Conservation (phyloP, 37 sponge, comb jelly and placozoan species). For the Dysidea cf. avara region DNA sequence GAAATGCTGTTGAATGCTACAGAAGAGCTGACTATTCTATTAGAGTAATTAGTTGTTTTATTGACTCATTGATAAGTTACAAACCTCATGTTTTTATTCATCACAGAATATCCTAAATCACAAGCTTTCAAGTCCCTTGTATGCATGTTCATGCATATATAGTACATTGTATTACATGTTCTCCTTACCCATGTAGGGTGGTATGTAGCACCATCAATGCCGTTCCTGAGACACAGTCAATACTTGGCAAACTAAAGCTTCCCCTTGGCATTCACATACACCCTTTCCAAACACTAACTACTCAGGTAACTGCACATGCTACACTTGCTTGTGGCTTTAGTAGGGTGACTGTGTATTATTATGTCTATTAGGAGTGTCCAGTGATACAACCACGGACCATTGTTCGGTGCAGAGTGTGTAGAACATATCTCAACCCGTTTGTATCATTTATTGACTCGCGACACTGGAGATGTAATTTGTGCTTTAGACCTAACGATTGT, state of each 20-base stretch:
- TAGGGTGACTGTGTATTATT: no score
- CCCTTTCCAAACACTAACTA: conserved; percentile 76
- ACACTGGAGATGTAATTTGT: conserved; percentile 96
- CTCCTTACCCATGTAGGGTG: no score
- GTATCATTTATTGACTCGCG: conserved; percentile 74
- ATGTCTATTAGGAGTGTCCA: conserved; percentile 77
- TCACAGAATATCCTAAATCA: no score
- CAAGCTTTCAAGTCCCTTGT: no score
- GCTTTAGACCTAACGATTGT: conserved; percentile 87
- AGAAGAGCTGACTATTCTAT: no score
- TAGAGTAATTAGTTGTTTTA: no score
- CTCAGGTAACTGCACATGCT: conserved; percentile 38
- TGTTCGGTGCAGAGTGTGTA: conserved; percentile 85
- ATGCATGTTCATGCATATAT: no score
- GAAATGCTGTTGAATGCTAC: no score
- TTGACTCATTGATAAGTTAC: no score
- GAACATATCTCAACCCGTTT: conserved; percentile 97
- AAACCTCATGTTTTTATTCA: no score
- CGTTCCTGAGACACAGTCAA: conserved; percentile 71
- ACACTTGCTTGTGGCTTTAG: not conserved
- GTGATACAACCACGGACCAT: conserved; percentile 68
- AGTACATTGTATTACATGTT: no score
- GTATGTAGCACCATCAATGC: conserved; percentile 84
- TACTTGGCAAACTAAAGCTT: conserved; percentile 84
- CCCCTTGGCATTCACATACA: conserved; percentile 93